Percentiles rank a stretch among this genome's conserved stretches.
phyloP scores from a whole-genome alignment of 2,888 invertebrate species.

The Sarcophaga rosellei region DNA sequence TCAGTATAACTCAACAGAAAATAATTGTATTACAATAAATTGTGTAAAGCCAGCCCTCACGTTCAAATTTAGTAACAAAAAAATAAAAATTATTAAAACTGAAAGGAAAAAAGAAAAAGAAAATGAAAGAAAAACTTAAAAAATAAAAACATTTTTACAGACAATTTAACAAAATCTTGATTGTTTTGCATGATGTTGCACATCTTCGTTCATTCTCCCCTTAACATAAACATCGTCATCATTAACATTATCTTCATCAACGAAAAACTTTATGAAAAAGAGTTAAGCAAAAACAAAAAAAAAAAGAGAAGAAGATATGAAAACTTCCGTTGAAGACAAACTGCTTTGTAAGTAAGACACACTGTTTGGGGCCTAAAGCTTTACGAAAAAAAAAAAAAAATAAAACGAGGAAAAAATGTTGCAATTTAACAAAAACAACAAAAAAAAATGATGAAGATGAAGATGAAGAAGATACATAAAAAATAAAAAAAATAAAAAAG shows the following conservation, averaged over 20 bases:
- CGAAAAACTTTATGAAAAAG: constrained; percentile 5
- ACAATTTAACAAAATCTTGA: constrained; percentile 70
- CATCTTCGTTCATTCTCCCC: too few relatives aligned
- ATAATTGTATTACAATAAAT: constrained; percentile 36
- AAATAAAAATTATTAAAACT: constrained; percentile 8
- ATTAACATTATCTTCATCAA: constrained; percentile 32
- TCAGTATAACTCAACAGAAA: background rate
- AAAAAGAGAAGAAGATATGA: background rate
- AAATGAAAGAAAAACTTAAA: background rate
- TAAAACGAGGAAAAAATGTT: background rate
- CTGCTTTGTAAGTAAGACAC: background rate
- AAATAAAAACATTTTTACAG: constrained; percentile 60
- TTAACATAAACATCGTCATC: background rate
- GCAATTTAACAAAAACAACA: background rate
- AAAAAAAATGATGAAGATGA: too few relatives aligned
- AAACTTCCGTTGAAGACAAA: constrained; percentile 25
- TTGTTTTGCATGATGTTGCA: constrained; percentile 60
- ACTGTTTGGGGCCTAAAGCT: constrained; percentile 44
- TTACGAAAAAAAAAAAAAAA: background rate
- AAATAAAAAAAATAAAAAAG: too few relatives aligned
- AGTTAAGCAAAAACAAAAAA: constrained; percentile 12
- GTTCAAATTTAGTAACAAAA: constrained; percentile 53
- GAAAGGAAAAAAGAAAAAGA: background rate
- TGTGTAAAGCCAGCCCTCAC: constrained; percentile 59
- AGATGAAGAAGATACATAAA: too few relatives aligned